Conservation (phyloP, 1,140 invertebrate species). For the Dryas iulia region DNA sequence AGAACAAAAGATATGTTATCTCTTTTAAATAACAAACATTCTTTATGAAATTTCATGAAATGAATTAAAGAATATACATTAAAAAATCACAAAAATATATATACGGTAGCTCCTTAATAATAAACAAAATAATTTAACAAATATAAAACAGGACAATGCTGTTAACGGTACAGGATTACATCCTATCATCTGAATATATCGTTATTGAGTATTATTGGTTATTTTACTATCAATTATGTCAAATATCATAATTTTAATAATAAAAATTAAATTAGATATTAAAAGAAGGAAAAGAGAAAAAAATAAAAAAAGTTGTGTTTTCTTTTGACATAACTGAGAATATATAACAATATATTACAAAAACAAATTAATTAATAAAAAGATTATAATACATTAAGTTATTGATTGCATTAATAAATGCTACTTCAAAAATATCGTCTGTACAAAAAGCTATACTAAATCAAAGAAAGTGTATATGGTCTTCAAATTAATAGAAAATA, state of each 20-base stretch:
- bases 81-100: not conserved
- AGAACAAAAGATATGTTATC: too few relatives aligned
- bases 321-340: not conserved
- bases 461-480: not conserved
- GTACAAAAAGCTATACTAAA: not conserved
- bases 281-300: not conserved
- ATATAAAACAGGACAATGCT: not conserved
- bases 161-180: slow-evolving; percentile 1
- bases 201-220: slow-evolving; percentile 18
- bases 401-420: not conserved
- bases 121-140: not conserved
- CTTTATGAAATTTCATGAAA: too few relatives aligned
- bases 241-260: not conserved
- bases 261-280: not conserved
- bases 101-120: slow-evolving; percentile 1
- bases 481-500: not conserved
- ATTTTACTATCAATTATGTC: not conserved
- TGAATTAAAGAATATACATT: not conserved
- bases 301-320: not conserved
- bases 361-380: not conserved
- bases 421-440: not conserved
- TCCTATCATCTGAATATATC: slow-evolving; percentile 5
- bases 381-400: not conserved
- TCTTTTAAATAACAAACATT: too few relatives aligned
- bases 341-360: not conserved